Percentiles rank a stretch among this genome's conserved stretches.
These are phyloP conservation scores for Nettapus auritus DNA, from an alignment of 2,113 vertebrate genomes.

Conservation along the genomic window DNA sequence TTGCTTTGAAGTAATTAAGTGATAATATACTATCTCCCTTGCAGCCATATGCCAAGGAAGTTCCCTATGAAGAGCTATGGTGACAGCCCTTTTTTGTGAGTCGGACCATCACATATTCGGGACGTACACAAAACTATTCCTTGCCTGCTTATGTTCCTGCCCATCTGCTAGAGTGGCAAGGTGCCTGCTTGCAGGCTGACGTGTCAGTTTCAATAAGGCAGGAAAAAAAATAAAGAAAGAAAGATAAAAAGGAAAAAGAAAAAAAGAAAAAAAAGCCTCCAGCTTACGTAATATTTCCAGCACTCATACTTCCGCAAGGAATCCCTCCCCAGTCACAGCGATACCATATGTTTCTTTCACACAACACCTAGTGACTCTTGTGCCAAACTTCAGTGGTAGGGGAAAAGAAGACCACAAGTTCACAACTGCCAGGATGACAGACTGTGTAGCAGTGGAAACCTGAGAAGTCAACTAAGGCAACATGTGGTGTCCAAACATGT, in stretches of 20 bases:
- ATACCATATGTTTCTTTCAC: conserved; percentile 38
- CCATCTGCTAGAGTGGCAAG: conserved; percentile 44
- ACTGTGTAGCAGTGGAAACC: conserved; percentile 19
- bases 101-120: not conserved
- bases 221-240: conserved; percentile 23
- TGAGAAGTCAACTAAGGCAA: not conserved
- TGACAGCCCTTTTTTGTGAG: not conserved
- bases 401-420: not conserved
- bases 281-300: not conserved
- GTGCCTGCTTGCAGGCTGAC: conserved; percentile 4
- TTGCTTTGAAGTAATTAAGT: not conserved
- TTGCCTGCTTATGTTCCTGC: conserved; percentile 30
- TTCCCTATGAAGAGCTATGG: not conserved
- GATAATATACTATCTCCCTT: not conserved
- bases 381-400: not conserved
- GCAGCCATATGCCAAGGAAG: conserved; percentile 24
- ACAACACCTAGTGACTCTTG: not conserved
- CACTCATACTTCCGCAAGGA: not conserved
- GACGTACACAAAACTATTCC: not conserved
- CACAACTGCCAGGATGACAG: conserved; percentile 16
- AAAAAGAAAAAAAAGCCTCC: not conserved
- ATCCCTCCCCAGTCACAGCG: conserved; percentile 17
- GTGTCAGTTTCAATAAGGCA: conserved; percentile 14
- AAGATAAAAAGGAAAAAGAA: not conserved
- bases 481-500: not conserved